Conservation (phyloP, 2,888 invertebrate genomes). For the Romanomermis culicivorax region DNA sequence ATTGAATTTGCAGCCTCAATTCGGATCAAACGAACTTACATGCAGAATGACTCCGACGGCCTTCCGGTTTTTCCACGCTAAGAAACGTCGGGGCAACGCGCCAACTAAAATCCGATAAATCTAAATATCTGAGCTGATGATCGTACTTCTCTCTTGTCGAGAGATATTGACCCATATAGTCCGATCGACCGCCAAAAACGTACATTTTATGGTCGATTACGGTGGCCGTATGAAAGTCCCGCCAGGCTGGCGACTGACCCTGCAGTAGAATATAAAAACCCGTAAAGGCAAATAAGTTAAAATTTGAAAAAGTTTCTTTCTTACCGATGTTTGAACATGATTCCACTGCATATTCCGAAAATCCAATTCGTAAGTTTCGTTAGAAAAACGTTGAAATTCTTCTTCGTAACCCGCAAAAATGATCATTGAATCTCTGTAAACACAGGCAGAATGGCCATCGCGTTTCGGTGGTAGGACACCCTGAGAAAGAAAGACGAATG, state of each 20-base stretch:
- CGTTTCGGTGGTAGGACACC: conserved; percentile 56
- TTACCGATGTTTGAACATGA: conserved; percentile 21
- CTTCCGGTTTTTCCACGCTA: conserved; percentile 45
- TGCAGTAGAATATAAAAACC: conserved; percentile 18
- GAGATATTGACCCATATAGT: conserved; percentile 43
- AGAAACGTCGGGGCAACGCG: conserved; percentile 32
- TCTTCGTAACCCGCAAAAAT: conserved; percentile 80
- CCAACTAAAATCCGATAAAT: conserved; percentile 38
- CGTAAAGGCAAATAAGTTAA: too few relatives aligned
- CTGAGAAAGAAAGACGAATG: conserved; percentile 24
- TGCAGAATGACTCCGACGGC: conserved; percentile 70
- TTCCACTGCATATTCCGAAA: conserved; percentile 50
- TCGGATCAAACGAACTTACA: conserved; percentile 48
- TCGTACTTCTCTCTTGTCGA: conserved; percentile 49
- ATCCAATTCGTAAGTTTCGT: conserved; percentile 52
- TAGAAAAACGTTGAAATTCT: conserved; percentile 52
- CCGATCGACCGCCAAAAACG: conserved; percentile 68
- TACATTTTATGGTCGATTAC: conserved; percentile 57
- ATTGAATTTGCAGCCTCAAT: background rate
- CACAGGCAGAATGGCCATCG: conserved; percentile 65
- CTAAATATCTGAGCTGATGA: conserved; percentile 45
- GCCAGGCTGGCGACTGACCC: conserved; percentile 47
- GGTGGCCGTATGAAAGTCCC: conserved; percentile 72
- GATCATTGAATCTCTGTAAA: conserved; percentile 43
- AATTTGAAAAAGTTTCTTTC: too few relatives aligned